Evolutionary conservation across 2,888 invertebrate genomes (phyloP).

Genomic region (Resseliella maxima): DNA sequence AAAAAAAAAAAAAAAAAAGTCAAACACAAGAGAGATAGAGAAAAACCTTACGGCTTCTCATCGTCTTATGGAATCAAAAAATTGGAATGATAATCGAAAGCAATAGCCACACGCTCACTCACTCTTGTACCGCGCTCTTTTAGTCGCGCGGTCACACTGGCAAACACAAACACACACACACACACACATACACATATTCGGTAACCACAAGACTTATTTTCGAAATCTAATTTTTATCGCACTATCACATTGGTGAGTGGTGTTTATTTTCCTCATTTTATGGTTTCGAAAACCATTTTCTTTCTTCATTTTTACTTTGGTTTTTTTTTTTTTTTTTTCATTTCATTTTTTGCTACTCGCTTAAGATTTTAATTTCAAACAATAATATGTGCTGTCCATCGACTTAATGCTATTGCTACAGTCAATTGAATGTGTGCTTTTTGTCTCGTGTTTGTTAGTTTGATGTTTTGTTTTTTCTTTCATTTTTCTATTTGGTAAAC

Average conservation of each 20-base stretch:
- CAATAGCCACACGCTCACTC: not conserved
- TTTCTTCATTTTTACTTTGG: too few relatives aligned
- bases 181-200: not conserved
- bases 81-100: slow-evolving; percentile 16
- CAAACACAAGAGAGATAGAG: not conserved
- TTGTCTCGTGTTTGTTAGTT: not conserved
- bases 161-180: too few relatives aligned
- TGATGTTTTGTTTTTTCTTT: not conserved
- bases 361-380: not conserved
- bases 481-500: not conserved
- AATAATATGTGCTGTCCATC: not conserved
- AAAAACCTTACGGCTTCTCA: not conserved
- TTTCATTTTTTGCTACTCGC: too few relatives aligned
- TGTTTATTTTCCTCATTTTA: not conserved
- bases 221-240: slow-evolving; percentile 22
- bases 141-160: too few relatives aligned
- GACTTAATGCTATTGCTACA: not conserved
- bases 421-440: not conserved
- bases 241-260: not conserved
- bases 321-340: too few relatives aligned
- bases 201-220: not conserved
- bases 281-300: not conserved
- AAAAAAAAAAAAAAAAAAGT: too few relatives aligned
- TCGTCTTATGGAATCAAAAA: not conserved
- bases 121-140: too few relatives aligned